Conservation (phyloP, 2,797 vertebrate species). For the Diglossa cyanea region DNA sequence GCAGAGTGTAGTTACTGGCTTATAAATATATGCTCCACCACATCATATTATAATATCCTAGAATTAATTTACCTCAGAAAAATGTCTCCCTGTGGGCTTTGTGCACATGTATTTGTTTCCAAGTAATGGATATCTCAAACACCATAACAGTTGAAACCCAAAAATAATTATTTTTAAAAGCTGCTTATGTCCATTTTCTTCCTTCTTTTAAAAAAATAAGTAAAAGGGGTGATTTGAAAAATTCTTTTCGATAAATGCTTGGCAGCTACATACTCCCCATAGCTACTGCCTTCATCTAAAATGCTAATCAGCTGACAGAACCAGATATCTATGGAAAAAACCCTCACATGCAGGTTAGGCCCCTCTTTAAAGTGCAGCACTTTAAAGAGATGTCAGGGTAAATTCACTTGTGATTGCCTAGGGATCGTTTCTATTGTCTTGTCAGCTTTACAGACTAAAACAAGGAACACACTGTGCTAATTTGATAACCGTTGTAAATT, state of each 20-base stretch:
- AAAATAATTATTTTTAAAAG: neutral
- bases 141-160: neutral
- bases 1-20: neutral
- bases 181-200: neutral
- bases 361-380: neutral
- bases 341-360: neutral
- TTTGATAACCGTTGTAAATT: neutral
- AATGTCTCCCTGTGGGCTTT: neutral
- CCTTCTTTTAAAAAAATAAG: neutral
- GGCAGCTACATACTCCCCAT: neutral
- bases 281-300: neutral
- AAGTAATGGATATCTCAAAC: neutral
- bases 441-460: neutral
- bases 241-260: neutral
- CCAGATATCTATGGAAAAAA: neutral
- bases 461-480: neutral
- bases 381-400: neutral
- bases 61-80: conserved; percentile 2
- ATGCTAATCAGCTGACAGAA: neutral
- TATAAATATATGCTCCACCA: neutral
- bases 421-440: neutral
- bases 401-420: neutral
- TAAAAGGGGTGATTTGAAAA: neutral
- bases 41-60: neutral
- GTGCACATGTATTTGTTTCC: neutral